Conservation (phyloP, 92 coral and sea anemone genomes). For the Epizoanthus scotinus region DNA sequence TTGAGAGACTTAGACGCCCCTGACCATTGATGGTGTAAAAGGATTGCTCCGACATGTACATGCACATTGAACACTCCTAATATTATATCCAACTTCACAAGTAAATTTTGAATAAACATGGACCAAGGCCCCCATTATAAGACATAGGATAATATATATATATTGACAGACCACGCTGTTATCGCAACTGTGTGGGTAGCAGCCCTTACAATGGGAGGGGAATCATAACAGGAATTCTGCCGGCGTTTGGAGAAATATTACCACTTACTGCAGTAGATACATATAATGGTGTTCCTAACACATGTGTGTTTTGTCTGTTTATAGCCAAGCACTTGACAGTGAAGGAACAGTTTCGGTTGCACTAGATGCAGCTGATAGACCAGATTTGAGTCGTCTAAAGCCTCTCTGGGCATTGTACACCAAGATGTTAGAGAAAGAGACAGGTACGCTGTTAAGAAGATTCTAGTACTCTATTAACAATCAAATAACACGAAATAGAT, state of each 20-base stretch:
- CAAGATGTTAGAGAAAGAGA: slow-evolving; percentile 97
- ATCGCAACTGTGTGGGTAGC: too few species aligned
- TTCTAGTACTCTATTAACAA: neutral
- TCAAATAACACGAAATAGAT: too few species aligned
- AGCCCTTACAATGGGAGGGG: neutral
- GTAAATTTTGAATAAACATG: too few species aligned
- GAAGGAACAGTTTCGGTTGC: slow-evolving; percentile 68
- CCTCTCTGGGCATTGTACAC: slow-evolving; percentile 98
- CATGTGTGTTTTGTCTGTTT: neutral
- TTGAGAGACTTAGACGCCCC: too few species aligned
- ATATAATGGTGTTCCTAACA: neutral
- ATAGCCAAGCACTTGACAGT: slow-evolving; percentile 79
- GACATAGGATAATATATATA: too few species aligned
- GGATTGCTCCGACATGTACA: too few species aligned
- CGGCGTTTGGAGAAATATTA: neutral
- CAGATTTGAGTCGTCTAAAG: slow-evolving; percentile 86
- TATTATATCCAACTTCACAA: too few species aligned
- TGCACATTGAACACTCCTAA: too few species aligned
- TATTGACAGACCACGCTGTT: too few species aligned
- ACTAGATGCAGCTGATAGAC: slow-evolving; percentile 77
- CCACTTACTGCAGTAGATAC: neutral
- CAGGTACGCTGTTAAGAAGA: slow-evolving; percentile 46
- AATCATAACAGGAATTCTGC: neutral
- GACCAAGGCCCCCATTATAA: too few species aligned
- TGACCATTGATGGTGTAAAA: too few species aligned